Percentiles rank a stretch among this genome's conserved stretches.
phyloP scores from a whole-genome alignment of 1,140 invertebrate genomes.

The Drosophila hydei region DNA sequence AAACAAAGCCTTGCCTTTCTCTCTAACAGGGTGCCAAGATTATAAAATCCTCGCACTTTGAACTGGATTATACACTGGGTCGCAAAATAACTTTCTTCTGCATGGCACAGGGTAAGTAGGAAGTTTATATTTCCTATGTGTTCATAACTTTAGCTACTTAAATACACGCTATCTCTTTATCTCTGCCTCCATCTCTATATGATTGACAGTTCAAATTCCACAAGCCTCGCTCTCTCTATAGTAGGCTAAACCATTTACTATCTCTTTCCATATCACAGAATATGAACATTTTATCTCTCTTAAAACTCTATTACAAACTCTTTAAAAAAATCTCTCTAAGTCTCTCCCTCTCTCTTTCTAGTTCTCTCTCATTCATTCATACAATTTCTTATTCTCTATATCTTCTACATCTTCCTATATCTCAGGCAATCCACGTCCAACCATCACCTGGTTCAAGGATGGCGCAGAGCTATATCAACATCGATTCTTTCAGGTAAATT shows the following conservation, averaged over 20 bases:
- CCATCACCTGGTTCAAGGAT: conserved; percentile 97
- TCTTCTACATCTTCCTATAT: not conserved
- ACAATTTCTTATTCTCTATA: not conserved
- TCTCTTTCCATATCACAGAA: too few relatives aligned
- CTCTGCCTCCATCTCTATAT: too few relatives aligned
- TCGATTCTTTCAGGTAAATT: conserved; percentile 91
- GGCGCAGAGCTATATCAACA: conserved; percentile 94
- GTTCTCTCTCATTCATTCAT: too few relatives aligned
- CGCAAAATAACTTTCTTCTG: conserved; percentile 97
- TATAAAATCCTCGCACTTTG: conserved; percentile 94
- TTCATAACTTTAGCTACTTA: too few relatives aligned
- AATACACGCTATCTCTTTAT: too few relatives aligned
- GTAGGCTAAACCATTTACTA: too few relatives aligned
- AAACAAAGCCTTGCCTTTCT: not conserved
- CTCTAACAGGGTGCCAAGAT: conserved; percentile 93
- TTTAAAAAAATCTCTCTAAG: too few relatives aligned
- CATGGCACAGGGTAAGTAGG: conserved; percentile 87
- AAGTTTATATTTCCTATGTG: too few relatives aligned
- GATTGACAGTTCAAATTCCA: not conserved
- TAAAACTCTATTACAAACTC: conserved; percentile 33
- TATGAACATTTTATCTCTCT: not conserved
- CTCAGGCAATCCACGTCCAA: conserved; percentile 88
- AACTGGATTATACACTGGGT: conserved; percentile 95
- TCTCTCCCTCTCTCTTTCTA: too few relatives aligned
- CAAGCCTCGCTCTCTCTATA: too few relatives aligned